phyloP scores from a whole-genome alignment of 2,797 vertebrate species.

The Atherinosoma microstoma region DNA sequence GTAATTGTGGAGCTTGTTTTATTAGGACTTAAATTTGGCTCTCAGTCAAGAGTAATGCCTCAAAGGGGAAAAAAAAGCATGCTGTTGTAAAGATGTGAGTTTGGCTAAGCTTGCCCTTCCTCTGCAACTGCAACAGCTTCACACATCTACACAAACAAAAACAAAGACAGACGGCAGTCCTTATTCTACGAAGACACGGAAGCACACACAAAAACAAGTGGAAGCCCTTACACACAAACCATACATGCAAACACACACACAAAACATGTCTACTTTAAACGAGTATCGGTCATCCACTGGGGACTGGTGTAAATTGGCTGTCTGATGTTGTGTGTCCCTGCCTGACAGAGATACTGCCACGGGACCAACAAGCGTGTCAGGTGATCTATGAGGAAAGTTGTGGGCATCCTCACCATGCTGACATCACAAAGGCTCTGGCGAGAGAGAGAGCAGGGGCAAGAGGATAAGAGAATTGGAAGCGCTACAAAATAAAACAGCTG shows the following conservation, averaged over 20 bases:
- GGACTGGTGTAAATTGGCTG: conserved; percentile 78
- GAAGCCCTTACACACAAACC: conserved; percentile 35
- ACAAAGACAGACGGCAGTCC: conserved; percentile 26
- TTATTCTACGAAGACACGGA: conserved; percentile 23
- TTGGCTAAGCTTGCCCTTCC: conserved; percentile 63
- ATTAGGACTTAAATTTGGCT: conserved; percentile 74
- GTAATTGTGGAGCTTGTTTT: conserved; percentile 74
- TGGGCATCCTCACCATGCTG: conserved; percentile 64
- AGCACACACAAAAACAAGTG: conserved; percentile 32
- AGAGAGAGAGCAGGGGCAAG: conserved; percentile 15
- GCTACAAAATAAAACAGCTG: conserved; percentile 58
- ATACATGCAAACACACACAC: conserved; percentile 31
- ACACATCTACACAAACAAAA: conserved; percentile 33
- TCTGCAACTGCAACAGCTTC: conserved; percentile 33
- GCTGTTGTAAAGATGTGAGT: conserved; percentile 67
- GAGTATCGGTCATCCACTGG: conserved; percentile 67
- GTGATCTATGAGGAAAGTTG: conserved; percentile 68
- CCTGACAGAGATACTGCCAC: conserved; percentile 58
- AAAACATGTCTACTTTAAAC: conserved; percentile 49
- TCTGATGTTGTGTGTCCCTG: conserved; percentile 68
- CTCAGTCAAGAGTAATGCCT: conserved; percentile 74
- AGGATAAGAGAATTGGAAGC: conserved; percentile 35
- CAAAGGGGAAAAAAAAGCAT: conserved; percentile 50
- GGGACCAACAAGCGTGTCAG: conserved; percentile 68
- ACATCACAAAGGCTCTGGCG: conserved; percentile 60